Percentiles rank a stretch among this genome's conserved stretches.
Evolutionary conservation across 2,797 vertebrate species (phyloP).

Genomic region (Brachyalestes nurse): DNA sequence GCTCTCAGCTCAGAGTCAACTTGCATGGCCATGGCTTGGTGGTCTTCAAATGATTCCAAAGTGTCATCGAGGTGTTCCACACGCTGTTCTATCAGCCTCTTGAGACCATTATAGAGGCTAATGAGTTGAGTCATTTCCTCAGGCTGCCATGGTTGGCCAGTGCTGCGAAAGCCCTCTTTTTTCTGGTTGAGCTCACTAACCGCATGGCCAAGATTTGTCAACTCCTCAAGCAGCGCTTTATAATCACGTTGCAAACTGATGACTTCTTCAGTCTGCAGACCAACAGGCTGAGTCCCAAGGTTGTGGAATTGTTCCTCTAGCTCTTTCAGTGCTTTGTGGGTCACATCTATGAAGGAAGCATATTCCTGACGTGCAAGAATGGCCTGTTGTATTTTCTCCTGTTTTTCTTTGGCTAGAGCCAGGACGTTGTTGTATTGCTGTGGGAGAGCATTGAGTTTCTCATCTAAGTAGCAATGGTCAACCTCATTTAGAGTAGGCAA

Average conservation of each 20-base stretch:
- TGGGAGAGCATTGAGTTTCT: constrained; percentile 90
- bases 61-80: constrained; percentile 79
- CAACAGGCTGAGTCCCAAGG: constrained; percentile 82
- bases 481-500: constrained; percentile 91
- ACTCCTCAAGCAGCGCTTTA: constrained; percentile 80
- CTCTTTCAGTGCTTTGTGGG: constrained; percentile 85
- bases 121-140: constrained; percentile 87
- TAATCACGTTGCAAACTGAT: constrained; percentile 77
- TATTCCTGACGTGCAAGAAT: constrained; percentile 90
- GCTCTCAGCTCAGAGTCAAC: constrained; percentile 80
- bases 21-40: constrained; percentile 77
- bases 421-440: constrained; percentile 90
- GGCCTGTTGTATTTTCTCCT: constrained; percentile 89
- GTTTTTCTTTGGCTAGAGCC: constrained; percentile 91
- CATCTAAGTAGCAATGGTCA: constrained; percentile 91
- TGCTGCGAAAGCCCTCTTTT: constrained; percentile 90
- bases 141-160: constrained; percentile 87
- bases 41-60: constrained; percentile 77
- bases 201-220: constrained; percentile 80
- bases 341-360: constrained; percentile 88
- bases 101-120: constrained; percentile 80
- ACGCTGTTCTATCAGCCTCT: constrained; percentile 81
- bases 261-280: constrained; percentile 74
- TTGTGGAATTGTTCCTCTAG: constrained; percentile 88
- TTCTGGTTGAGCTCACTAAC: constrained; percentile 91